Evolutionary conservation across 1,140 invertebrate genomes (phyloP), one percentile per base, ranked within the genome.

Genomic region (Papilio polyxenes): DNA sequence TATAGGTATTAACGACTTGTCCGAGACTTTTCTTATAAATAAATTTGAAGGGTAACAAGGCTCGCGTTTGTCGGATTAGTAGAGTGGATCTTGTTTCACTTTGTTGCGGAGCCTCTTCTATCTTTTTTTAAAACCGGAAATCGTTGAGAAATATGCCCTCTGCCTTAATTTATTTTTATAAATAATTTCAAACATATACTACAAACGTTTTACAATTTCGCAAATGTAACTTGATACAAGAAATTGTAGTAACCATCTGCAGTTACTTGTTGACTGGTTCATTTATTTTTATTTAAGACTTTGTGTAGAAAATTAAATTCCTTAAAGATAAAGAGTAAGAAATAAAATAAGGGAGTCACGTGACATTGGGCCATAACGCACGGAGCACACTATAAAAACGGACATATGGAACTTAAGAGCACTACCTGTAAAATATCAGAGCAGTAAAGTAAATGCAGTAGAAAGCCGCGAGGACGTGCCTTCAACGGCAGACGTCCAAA

Each of bases 1-100:
- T 94, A 94, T 94, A 94, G 92, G 93, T 94, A 94, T 94, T 94
- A 94, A 94, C 93, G 93, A 93, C 92, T 93, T 94, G 93, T 94
- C 93, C 92, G 90, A 93, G 93, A 94, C 92, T 93, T 94, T 94
- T 94, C 93, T 94, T 94, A 94, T 94, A 94, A 93, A 94, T 94
- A 94, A 94, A 94, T 94, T 94, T 94, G 93, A 94, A 94, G 91
- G 93, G 93, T 93, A 93, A 94, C 93, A 94, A 94, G 93, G 92
- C 92, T 94, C 92, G 93, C 93, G 94, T 94, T 94, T 94, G 93
- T 94, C 90, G 93, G 92, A 94, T 94, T 94, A 94, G 93, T 92
- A 88, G 91, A 93, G 91, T 92, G 93, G 92, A 94, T 94, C 92
- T 93, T 94, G 93, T 94, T 94, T 94, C 93, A 94, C 92, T 93